These are phyloP conservation scores for Drosophila mimica DNA, from an alignment of 2,888 invertebrate species.

Conservation along the genomic window DNA sequence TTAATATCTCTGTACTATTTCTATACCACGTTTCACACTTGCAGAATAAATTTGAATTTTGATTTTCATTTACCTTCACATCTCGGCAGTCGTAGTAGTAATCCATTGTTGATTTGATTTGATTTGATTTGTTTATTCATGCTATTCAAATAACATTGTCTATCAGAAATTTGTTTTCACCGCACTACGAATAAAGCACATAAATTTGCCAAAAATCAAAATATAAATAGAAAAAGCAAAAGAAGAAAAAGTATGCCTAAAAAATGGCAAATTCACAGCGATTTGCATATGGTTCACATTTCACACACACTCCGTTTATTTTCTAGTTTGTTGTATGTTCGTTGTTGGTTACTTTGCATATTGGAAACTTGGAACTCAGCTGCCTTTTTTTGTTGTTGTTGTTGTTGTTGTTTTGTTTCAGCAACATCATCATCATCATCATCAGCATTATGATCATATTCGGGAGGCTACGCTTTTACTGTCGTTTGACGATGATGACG, in stretches of 20 bases:
- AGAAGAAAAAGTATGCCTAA: conserved; percentile 7
- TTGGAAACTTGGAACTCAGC: conserved; percentile 60
- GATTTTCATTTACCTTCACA: conserved; percentile 56
- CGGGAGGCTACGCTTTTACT: conserved; percentile 69
- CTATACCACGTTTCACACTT: conserved; percentile 13
- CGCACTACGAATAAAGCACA: conserved; percentile 46
- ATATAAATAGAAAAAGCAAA: conserved; percentile 52
- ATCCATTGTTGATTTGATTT: conserved; percentile 60
- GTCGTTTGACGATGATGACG: conserved; percentile 66
- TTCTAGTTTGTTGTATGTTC: conserved; percentile 39
- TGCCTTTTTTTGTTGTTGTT: background rate
- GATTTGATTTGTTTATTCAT: conserved; percentile 25
- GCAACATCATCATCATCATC: conserved; percentile 60
- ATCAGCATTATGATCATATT: conserved; percentile 21
- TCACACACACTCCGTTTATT: conserved; percentile 74
- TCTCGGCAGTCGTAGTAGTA: conserved; percentile 68
- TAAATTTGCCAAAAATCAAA: conserved; percentile 46
- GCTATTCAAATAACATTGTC: conserved; percentile 47
- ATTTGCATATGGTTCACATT: conserved; percentile 76
- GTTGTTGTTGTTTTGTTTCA: conserved; percentile 52
- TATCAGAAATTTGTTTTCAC: conserved; percentile 59
- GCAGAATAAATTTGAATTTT: conserved; percentile 26
- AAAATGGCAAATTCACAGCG: conserved; percentile 45
- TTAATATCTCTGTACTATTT: background rate
- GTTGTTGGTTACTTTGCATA: conserved; percentile 73